Base-by-base conservation (phyloP, 2,888 invertebrate species). In the Elysia crispata region DNA sequence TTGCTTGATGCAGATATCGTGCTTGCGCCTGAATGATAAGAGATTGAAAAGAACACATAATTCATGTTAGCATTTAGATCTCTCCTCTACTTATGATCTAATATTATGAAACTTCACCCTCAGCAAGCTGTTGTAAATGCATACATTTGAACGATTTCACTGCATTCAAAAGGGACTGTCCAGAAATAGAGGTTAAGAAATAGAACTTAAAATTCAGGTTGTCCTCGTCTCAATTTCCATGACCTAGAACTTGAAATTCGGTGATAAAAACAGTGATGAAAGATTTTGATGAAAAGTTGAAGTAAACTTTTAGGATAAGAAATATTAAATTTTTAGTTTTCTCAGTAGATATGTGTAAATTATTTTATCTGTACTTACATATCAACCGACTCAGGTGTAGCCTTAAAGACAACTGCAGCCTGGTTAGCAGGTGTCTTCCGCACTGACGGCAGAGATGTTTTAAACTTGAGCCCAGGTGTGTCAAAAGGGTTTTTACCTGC, bases 331-430 rank as follows among this genome's bases (percentile, higher is more conserved):
- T 25, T 11, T 49, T 3, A 20, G 15, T 33, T 5, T 20, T 70
- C 33, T 31, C 1, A n/a, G 6, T 41, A 23, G 25, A 30, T 66
- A 41, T 25, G 11, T 18, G 0, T 57, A 33, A 18, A 69, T 69
- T 41, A 57, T 30, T 5, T 1, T 3, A 49, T 6, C 41, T 6
- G 3, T 41, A 41, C 41, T 41, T 72, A 73, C 76, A 54, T 70
- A 62, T 76, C 72, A 18, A 72, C 57, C 18, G 74, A 49, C 1
- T 73, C 75, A 15, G 83, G 82, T 62, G 83, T 85, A 41, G 83
- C 54, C 15, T 78, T 62, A 8, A 15, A 20, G 15, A n/a, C 13
- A 13, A 1, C 18, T 0, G 20, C 11, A 1, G 49, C 1, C 20
- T 20, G 13, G 20, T n/a, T 15, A 0, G 30, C 25, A 1, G 78